Evolutionary conservation across 2,888 invertebrate species (phyloP).

Genomic region (Leptothorax acervorum): DNA sequence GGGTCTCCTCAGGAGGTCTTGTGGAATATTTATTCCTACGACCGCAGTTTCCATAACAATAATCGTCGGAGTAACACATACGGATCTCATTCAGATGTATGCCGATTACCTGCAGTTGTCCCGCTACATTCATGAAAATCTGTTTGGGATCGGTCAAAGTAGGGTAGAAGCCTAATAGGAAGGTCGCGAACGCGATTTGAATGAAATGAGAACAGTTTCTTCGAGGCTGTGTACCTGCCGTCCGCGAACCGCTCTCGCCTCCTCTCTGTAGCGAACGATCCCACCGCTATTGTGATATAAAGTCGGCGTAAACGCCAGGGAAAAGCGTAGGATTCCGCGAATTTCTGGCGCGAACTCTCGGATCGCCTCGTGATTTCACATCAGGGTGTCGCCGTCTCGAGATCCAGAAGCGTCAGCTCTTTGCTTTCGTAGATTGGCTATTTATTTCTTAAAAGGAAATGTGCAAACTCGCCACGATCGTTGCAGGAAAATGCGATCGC

Average conservation of each 20-base stretch:
- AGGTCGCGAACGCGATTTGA: conserved; percentile 38
- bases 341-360: conserved; percentile 59
- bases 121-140: conserved; percentile 1
- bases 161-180: conserved; percentile 6
- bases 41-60: background rate
- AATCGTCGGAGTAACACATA: background rate
- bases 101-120: background rate
- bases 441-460: conserved; percentile 19
- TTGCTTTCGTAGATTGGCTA: background rate
- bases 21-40: background rate
- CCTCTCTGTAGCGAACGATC: conserved; percentile 67
- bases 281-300: conserved; percentile 66
- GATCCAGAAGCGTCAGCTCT: background rate
- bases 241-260: conserved; percentile 66
- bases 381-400: conserved; percentile 7
- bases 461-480: no score
- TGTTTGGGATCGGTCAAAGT: conserved; percentile 5
- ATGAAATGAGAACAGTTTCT: conserved; percentile 76
- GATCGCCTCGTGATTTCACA: conserved; percentile 38
- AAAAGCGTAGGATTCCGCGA: conserved; percentile 75
- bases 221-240: conserved; percentile 67
- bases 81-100: background rate
- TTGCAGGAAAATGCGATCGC: conserved; percentile 3
- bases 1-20: background rate
- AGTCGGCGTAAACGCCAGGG: conserved; percentile 62